Conservation (phyloP, 2,888 invertebrate genomes). For the Hololepta plana region DNA sequence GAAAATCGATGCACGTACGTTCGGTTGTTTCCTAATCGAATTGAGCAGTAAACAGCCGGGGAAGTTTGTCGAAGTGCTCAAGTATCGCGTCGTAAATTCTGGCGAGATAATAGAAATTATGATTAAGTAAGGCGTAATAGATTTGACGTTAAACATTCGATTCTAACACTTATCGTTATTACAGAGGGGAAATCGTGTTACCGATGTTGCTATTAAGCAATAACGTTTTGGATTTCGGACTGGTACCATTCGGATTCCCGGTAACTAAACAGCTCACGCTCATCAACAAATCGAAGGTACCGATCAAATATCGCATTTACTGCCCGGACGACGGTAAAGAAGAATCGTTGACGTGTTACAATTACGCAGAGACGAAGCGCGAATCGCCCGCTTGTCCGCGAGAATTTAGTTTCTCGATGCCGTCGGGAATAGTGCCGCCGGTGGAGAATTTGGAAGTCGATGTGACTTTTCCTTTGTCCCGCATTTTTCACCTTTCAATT, state of each 20-base stretch:
- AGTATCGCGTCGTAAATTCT: conserved; percentile 40
- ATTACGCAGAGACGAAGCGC: conserved; percentile 26
- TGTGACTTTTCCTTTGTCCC: no score
- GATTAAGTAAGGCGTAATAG: conserved; percentile 38
- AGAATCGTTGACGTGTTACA: conserved; percentile 28
- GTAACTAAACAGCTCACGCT: conserved; percentile 6
- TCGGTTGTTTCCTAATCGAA: conserved; percentile 33
- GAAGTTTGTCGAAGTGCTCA: conserved; percentile 39
- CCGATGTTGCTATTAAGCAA: conserved; percentile 37
- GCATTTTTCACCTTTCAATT: no score
- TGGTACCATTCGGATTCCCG: conserved; percentile 31
- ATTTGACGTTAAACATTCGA: no score
- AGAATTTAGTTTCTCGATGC: conserved; percentile 34
- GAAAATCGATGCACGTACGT: conserved; percentile 31
- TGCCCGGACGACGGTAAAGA: conserved; percentile 37
- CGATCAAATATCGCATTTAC: conserved; percentile 31
- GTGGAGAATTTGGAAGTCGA: conserved; percentile 27
- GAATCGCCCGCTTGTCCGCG: conserved; percentile 31
- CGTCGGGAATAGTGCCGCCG: conserved; percentile 28
- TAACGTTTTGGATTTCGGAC: conserved; percentile 35
- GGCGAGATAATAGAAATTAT: conserved; percentile 33
- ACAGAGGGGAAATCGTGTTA: conserved; percentile 42
- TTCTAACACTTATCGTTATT: no score
- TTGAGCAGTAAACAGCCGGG: conserved; percentile 40
- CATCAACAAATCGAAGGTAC: conserved; percentile 19